Conservation (phyloP, 2,113 vertebrate species). For the Uria aalge region DNA sequence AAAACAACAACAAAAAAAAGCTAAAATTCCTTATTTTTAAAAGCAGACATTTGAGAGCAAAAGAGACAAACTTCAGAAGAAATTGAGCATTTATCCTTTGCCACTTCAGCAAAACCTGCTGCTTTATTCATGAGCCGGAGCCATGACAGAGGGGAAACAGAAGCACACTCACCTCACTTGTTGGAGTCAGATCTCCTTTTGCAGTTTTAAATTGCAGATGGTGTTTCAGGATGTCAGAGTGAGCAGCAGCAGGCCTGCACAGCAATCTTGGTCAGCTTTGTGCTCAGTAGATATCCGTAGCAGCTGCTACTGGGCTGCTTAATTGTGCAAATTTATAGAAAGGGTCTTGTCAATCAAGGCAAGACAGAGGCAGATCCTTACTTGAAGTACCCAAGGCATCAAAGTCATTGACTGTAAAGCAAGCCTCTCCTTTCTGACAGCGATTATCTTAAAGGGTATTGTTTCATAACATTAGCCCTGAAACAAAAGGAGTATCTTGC, state of each 20-base stretch:
- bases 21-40: background rate
- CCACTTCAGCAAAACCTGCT: background rate
- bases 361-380: slow-evolving; percentile 71
- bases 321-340: slow-evolving; percentile 74
- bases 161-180: slow-evolving; percentile 61
- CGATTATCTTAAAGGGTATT: slow-evolving; percentile 51
- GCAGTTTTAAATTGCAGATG: slow-evolving; percentile 20
- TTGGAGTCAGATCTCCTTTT: background rate
- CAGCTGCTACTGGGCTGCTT: slow-evolving; percentile 36
- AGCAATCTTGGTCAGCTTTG: background rate
- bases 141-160: background rate
- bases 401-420: slow-evolving; percentile 62
- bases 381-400: slow-evolving; percentile 71
- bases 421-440: slow-evolving; percentile 59
- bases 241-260: background rate
- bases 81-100: background rate
- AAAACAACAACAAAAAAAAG: background rate
- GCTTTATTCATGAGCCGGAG: background rate
- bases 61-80: background rate
- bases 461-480: slow-evolving; percentile 59
- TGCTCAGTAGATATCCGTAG: slow-evolving; percentile 19
- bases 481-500: slow-evolving; percentile 54
- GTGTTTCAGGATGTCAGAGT: background rate
- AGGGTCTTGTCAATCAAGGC: slow-evolving; percentile 72
- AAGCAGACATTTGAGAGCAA: background rate